Evolutionary conservation across 23 tunicate genomes (phyloP), one percentile per base, ranked within the genome.

Genomic region (Trididemnum miniatum): DNA sequence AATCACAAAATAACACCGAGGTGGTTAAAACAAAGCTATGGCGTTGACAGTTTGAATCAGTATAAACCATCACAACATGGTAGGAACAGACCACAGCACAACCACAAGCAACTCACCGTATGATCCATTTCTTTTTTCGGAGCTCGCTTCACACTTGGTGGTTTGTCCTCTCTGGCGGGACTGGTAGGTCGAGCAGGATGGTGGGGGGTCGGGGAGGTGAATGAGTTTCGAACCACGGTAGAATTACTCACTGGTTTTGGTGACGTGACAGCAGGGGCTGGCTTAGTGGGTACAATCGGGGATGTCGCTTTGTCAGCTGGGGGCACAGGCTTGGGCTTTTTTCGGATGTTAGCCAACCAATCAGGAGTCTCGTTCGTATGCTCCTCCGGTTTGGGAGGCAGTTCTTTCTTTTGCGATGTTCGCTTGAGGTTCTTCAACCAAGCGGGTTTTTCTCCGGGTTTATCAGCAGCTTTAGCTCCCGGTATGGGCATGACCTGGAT

Each of bases 341-440:
- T 90, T 29, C 86, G 87, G 1, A 90, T 71, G 57, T 80, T 75
- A 0, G 89, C 35, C 23, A 85, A 35, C 96, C 96, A 90, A 36
- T 79, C 74, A 5, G 96, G 96, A 9, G 77, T 77, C n/a, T 73
- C 65, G 30, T 87, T 72, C 9, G 85, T 28, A 0, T 88, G 82
- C 1, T 71, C 63, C 39, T 88, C 77, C 35, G 88, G 90, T 34
- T 85, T 85, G 0, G 89, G 83, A 31, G 83, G 36, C 1, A 77
- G 51, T 0, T 81, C 83, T 59, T 80, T 90, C 51, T 87, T 92
- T 34, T 54, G 72, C 0, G 97, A 92, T 29, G 74, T 80, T 23
- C 97, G 78, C 38, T 80, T 79, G n/a, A 92, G 54, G 83, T 87
- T 87, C 44, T 92, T 91, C 35, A 92, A 52, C 97, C 97, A 92